Evolutionary conservation across 2,888 invertebrate genomes (phyloP), one percentile per base, ranked within the genome.

Genomic region (Nemapogon koenigi): DNA sequence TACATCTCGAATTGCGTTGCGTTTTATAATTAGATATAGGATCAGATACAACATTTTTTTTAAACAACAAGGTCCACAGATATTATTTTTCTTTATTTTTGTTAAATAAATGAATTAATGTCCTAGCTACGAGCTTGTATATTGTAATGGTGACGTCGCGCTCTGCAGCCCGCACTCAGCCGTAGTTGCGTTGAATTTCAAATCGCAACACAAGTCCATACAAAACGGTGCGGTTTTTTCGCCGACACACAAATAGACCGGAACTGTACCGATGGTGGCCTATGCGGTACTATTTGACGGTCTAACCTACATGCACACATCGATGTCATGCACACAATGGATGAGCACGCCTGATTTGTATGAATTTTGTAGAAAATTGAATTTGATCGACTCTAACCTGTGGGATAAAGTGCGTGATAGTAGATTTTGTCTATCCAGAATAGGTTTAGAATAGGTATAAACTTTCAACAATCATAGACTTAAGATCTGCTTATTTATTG

Each of bases 231-330:
- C 46, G 48, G 39, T 49, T 61, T 64, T 61, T 64, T 65, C 56
- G 46, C 51, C 51, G 43, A 32, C 33, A 22, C 33, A 49, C 64
- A 67, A 67, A 67, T 67, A 63, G 68, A 65, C 59, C 63, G 67
- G 59, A 65, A 62, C 66, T 40, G 52, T 57, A 55, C 56, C 57
- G 55, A 59, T 50, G 57, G 53, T 46, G 50, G 57, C 57, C 33
- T 22, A n/a, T n/a, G n/a, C n/a, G n/a, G n/a, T n/a, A n/a, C n/a
- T n/a, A 16, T 31, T 31, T 16, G 10, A 31, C 8, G n/a, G 31
- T 31, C 31, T 31, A 3, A 17, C 16, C 2, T 17, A 16, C 31
- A n/a, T n/a, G n/a, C n/a, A n/a, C n/a, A n/a, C n/a, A n/a, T n/a
- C n/a, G n/a, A n/a, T n/a, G n/a, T n/a, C n/a, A n/a, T n/a, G n/a